Conservation (phyloP, 2,113 vertebrate genomes). For the Onychostruthus taczanowskii region DNA sequence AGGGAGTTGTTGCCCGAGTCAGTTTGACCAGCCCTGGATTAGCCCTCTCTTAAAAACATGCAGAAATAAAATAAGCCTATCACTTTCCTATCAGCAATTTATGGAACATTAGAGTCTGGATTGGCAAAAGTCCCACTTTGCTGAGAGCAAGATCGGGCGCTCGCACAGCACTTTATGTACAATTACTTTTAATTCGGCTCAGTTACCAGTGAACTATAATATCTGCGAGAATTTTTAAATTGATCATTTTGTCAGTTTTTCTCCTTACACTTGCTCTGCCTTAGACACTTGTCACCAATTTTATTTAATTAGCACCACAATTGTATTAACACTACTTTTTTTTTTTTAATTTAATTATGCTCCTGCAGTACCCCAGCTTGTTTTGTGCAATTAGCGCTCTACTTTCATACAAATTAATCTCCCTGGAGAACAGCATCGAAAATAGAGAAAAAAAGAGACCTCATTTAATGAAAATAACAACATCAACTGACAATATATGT, state of each 20-base stretch:
- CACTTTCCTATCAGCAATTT: slow-evolving; percentile 34
- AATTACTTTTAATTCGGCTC: slow-evolving; percentile 44
- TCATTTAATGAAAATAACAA: slow-evolving; percentile 59
- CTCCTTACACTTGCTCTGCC: slow-evolving; percentile 53
- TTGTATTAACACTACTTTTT: slow-evolving; percentile 66
- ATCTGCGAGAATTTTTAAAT: slow-evolving; percentile 39
- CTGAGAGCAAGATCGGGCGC: slow-evolving; percentile 15
- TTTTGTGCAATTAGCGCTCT: slow-evolving; percentile 69
- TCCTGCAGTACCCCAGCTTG: slow-evolving; percentile 61
- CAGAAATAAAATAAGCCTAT: not conserved
- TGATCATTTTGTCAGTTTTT: slow-evolving; percentile 66
- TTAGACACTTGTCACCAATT: slow-evolving; percentile 68
- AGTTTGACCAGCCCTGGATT: not conserved
- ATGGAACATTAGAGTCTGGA: slow-evolving; percentile 26
- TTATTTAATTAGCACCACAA: slow-evolving; percentile 73
- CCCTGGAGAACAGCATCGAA: slow-evolving; percentile 52
- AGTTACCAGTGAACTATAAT: slow-evolving; percentile 44
- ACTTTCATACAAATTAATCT: slow-evolving; percentile 71
- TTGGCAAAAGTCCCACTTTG: slow-evolving; percentile 48
- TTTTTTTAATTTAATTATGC: slow-evolving; percentile 66
- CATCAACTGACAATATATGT: slow-evolving; percentile 17
- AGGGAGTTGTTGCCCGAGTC: rapidly evolving
- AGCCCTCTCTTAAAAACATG: not conserved
- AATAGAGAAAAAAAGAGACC: slow-evolving; percentile 57
- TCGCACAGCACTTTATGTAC: not conserved